These are phyloP conservation scores for Exephanes ischioxanthus DNA, from an alignment of 2,888 invertebrate genomes.

Conservation along the genomic window DNA sequence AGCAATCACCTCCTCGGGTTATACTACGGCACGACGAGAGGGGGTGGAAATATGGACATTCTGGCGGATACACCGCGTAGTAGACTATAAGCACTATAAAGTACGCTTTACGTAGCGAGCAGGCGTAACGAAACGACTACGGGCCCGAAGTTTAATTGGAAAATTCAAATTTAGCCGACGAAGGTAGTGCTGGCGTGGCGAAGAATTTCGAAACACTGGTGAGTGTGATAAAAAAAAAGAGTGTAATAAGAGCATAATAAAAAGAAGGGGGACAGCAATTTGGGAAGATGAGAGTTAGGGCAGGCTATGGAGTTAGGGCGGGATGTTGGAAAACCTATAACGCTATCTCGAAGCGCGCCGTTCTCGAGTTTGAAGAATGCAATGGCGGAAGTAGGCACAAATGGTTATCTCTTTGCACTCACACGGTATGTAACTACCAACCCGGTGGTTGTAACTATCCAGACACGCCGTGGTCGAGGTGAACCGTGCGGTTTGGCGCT, in stretches of 20 bases:
- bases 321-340: conserved; percentile 11
- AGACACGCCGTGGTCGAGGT: not conserved
- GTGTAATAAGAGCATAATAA: not conserved
- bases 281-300: conserved; percentile 19
- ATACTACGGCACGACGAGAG: not conserved
- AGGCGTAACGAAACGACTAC: conserved; percentile 24
- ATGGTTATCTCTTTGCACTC: not conserved
- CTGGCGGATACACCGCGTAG: not conserved
- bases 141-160: conserved; percentile 37
- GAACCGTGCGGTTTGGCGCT: conserved; percentile 1
- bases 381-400: conserved; percentile 1
- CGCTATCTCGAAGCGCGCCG: conserved; percentile 4
- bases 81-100: not conserved
- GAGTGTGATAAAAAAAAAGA: not conserved
- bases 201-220: conserved; percentile 11
- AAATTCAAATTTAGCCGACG: conserved; percentile 38
- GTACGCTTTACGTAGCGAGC: not conserved
- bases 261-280: not conserved
- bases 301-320: too few relatives aligned
- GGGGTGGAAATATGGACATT: not conserved
- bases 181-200: not conserved
- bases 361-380: conserved; percentile 26
- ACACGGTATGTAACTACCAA: not conserved
- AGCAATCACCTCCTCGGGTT: conserved; percentile 18
- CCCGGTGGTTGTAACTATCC: conserved; percentile 26